These are phyloP conservation scores for Xiphophorus birchmanni DNA, from an alignment of 2,797 vertebrate species.

Conservation along the genomic window DNA sequence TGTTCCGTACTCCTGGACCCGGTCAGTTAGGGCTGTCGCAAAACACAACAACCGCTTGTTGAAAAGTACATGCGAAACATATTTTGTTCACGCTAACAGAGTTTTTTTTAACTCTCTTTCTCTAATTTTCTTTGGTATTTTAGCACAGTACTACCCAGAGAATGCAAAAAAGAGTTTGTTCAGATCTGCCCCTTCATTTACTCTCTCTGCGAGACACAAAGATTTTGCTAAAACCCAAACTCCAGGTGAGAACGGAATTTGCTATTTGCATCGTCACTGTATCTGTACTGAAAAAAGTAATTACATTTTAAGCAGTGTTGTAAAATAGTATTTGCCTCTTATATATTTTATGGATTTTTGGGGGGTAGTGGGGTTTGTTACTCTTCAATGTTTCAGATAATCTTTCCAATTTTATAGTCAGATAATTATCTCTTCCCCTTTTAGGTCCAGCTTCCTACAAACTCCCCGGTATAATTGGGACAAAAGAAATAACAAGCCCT, in stretches of 20 bases:
- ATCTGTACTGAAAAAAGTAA: not conserved
- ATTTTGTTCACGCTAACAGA: not conserved
- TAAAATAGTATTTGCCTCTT: not conserved
- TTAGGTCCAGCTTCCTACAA: conserved; percentile 86
- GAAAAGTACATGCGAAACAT: not conserved
- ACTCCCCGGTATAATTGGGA: conserved; percentile 84
- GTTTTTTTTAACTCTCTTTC: not conserved
- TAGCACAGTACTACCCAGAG: conserved; percentile 85
- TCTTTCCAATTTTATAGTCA: not conserved
- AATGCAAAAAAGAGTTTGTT: conserved; percentile 68
- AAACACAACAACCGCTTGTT: not conserved
- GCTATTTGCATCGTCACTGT: not conserved
- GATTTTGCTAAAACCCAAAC: conserved; percentile 61
- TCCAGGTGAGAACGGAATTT: conserved; percentile 77
- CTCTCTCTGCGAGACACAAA: conserved; percentile 80
- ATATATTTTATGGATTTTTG: not conserved
- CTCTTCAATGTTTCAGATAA: not conserved
- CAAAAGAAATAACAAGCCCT: conserved; percentile 67
- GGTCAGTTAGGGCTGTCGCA: conserved; percentile 68
- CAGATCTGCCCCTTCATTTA: conserved; percentile 79
- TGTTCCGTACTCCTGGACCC: conserved; percentile 83
- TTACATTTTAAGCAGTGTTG: not conserved
- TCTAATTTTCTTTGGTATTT: conserved; percentile 1
- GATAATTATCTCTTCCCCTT: not conserved
- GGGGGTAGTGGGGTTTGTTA: not conserved